Evolutionary conservation across 1,140 invertebrate species (phyloP), one percentile per base, ranked within the genome.

Genomic region (Hetaerina americana): DNA sequence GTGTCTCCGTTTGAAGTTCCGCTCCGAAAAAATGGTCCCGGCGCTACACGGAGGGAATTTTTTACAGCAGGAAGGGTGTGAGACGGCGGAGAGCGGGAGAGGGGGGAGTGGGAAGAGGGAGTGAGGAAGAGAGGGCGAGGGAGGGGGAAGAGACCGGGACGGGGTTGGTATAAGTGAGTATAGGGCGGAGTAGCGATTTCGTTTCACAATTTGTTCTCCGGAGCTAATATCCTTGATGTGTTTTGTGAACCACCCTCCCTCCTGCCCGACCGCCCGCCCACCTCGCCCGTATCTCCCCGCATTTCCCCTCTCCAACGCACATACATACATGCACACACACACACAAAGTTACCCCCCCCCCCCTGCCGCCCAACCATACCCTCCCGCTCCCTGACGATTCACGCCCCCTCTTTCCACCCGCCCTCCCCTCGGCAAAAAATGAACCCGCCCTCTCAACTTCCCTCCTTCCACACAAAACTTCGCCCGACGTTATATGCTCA

Each of bases 141-240:
- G 31, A 18, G 31, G 31, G 31, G 31, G 31, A 40, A 18, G 18
- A 18, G 31, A 40, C 31, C 6, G 31, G 6, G 6, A 40, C 18
- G 18, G 31, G 40, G n/a, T n/a, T n/a, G n/a, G n/a, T n/a, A n/a
- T n/a, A n/a, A n/a, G n/a, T n/a, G n/a, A n/a, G n/a, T n/a, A n/a
- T n/a, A n/a, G 40, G 40, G 40, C 40, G 40, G 40, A 57, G 40
- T 57, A 8, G 31, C 31, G 31, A 40, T 40, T 40, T 40, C 40
- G 40, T n/a, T 57, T 26, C 69, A 69, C 72, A 72, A 72, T 72
- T 72, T 72, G 72, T 72, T 72, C 71, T 69, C 31, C 66, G 28
- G 24, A 68, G 72, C 72, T 72, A 72, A 72, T 72, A 70, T 72
- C 72, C 72, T 69, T 72, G 68, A 72, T 72, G 72, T 66, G 67